These are phyloP conservation scores for Crotalus tigris DNA, from an alignment of 2,113 vertebrate genomes.

Conservation along the genomic window DNA sequence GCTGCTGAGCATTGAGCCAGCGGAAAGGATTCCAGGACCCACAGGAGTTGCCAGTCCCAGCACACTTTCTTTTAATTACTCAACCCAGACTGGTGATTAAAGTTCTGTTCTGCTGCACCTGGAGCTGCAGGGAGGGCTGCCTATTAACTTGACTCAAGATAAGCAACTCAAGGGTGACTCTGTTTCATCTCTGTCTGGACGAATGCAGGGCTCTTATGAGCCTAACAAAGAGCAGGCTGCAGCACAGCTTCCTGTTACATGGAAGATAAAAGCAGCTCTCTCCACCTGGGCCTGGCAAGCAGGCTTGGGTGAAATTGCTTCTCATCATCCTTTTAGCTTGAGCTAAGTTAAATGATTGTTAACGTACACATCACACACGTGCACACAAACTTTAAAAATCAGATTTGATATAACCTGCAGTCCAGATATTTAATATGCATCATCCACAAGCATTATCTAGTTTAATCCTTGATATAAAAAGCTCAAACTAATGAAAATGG, in stretches of 20 bases:
- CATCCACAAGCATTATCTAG: neutral
- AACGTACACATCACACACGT: neutral
- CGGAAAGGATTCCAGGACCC: neutral
- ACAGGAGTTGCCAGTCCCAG: neutral
- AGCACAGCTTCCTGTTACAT: neutral
- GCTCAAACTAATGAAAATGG: neutral
- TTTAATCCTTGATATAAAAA: neutral
- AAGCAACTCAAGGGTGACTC: neutral
- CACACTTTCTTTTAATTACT: conserved; percentile 13
- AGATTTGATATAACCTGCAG: neutral
- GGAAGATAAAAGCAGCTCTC: neutral
- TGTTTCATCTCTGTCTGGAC: neutral
- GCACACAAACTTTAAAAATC: neutral
- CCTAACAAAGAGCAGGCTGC: neutral
- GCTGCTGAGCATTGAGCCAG: neutral
- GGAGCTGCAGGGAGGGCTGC: neutral
- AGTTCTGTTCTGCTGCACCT: neutral
- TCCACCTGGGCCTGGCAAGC: neutral
- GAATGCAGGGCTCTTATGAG: neutral
- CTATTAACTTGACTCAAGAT: neutral
- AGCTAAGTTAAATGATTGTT: neutral
- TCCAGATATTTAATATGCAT: neutral
- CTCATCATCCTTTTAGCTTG: neutral
- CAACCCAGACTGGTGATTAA: neutral
- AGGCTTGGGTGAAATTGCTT: neutral